These are phyloP conservation scores for Phortica magna DNA, from an alignment of 2,888 invertebrate species.

Conservation along the genomic window DNA sequence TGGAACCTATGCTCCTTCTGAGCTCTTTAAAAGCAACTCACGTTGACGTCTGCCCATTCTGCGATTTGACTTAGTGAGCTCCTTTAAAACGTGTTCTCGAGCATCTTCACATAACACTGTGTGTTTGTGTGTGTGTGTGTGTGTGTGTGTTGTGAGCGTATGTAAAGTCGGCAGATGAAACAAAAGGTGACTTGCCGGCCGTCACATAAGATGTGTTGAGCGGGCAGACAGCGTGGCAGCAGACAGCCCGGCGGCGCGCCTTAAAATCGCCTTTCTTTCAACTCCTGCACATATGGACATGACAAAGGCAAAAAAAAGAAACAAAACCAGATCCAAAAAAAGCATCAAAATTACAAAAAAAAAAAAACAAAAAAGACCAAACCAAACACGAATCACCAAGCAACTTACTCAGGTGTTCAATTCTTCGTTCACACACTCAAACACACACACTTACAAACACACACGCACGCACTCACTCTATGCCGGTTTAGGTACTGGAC, in stretches of 20 bases:
- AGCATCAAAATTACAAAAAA: not conserved
- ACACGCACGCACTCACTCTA: not conserved
- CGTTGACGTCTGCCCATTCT: not conserved
- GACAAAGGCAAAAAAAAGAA: slow-evolving; percentile 1
- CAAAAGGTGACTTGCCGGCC: slow-evolving; percentile 1
- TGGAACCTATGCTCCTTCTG: no score
- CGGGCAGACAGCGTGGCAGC: slow-evolving; percentile 7
- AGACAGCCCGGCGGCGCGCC: slow-evolving; percentile 29
- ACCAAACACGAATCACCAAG: not conserved
- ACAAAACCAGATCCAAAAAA: not conserved
- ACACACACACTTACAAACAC: not conserved
- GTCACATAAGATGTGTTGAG: not conserved
- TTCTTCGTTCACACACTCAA: not conserved
- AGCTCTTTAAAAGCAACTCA: no score
- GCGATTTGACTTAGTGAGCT: slow-evolving; percentile 45
- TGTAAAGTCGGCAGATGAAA: slow-evolving; percentile 21
- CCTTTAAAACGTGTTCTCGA: slow-evolving; percentile 60
- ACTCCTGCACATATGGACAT: not conserved
- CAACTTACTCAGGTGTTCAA: slow-evolving; percentile 18
- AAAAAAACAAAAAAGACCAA: slow-evolving; percentile 5
- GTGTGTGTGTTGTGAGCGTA: not conserved
- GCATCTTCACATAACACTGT: not conserved
- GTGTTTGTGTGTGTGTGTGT: slow-evolving; percentile 3
- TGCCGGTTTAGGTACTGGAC: slow-evolving; percentile 8
- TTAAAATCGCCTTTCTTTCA: not conserved